phyloP scores from a whole-genome alignment of 2,888 invertebrate genomes.

The Tuberolachnus salignus region DNA sequence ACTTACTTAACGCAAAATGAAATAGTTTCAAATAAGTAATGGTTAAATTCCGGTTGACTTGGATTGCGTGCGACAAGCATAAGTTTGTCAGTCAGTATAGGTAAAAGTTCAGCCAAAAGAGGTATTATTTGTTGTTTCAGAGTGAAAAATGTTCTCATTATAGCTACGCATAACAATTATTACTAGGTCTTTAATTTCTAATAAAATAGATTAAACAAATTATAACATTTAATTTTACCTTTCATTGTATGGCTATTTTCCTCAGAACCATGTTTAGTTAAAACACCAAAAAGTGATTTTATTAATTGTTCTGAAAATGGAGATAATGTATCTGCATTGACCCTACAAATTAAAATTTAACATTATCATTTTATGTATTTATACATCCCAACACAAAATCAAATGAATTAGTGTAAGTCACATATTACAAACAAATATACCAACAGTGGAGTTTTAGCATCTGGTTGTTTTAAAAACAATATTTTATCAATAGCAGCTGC shows the following conservation, averaged over 20 bases:
- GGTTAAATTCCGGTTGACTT: conserved; percentile 96
- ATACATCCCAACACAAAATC: not conserved
- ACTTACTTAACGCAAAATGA: conserved; percentile 84
- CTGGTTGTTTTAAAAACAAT: conserved; percentile 70
- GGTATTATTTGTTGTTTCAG: conserved; percentile 82
- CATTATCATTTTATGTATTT: not conserved
- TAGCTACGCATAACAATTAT: conserved; percentile 67
- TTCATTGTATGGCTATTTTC: conserved; percentile 99
- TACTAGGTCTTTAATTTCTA: conserved; percentile 25
- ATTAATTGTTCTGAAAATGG: conserved; percentile 75
- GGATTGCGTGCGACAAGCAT: conserved; percentile 88
- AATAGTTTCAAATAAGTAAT: conserved; percentile 95
- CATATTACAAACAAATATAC: conserved; percentile 24
- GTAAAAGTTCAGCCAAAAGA: conserved; percentile 78
- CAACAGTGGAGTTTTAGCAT: conserved; percentile 34
- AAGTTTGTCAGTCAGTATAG: conserved; percentile 84
- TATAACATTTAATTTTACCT: conserved; percentile 64
- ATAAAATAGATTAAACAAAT: conserved; percentile 33
- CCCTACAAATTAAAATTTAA: conserved; percentile 56
- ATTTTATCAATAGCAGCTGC: conserved; percentile 91
- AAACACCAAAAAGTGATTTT: conserved; percentile 75
- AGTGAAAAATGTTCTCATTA: conserved; percentile 86
- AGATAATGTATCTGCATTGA: conserved; percentile 67
- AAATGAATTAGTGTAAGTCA: not conserved
- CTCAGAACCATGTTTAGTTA: conserved; percentile 75